Conservation (phyloP, 53 echinoderm and acorn worm species). For the Antedon mediterranea region DNA sequence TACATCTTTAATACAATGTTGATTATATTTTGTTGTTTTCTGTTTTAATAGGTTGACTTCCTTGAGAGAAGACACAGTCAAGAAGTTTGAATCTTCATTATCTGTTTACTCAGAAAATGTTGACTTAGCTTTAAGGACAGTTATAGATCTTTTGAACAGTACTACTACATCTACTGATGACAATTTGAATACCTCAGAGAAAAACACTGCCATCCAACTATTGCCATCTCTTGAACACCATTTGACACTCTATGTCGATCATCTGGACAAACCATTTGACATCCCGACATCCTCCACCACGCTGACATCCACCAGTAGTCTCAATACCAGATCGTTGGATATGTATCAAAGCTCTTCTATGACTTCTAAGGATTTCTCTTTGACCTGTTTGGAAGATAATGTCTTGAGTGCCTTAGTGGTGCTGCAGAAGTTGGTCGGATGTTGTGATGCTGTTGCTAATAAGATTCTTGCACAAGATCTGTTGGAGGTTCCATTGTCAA, state of each 20-base stretch:
- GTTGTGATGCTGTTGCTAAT: slow-evolving; percentile 14
- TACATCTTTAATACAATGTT: too few species aligned
- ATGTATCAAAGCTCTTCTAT: not conserved
- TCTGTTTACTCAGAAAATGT: not conserved
- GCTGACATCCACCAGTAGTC: slow-evolving; percentile 2
- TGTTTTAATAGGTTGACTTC: too few species aligned
- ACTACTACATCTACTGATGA: not conserved
- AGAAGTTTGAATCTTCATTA: too few species aligned
- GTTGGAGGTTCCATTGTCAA: not conserved
- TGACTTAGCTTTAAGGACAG: not conserved
- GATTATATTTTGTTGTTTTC: too few species aligned
- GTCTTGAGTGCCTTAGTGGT: slow-evolving; percentile 13
- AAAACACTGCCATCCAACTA: slow-evolving; percentile 1
- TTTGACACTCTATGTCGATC: slow-evolving; percentile 29
- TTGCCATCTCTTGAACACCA: slow-evolving; percentile 59
- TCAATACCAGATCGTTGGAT: not conserved
- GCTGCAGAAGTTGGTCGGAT: slow-evolving; percentile 4
- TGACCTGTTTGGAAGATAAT: slow-evolving; percentile 12
- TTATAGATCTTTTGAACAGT: not conserved
- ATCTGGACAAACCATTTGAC: slow-evolving; percentile 3
- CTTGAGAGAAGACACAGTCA: too few species aligned
- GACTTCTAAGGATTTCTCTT: not conserved
- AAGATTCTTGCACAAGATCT: slow-evolving; percentile 4
- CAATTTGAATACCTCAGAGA: not conserved
- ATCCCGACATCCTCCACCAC: slow-evolving; percentile 16